Evolutionary conservation across 2,113 vertebrate genomes (phyloP), one percentile per base, ranked within the genome.

Genomic region (Cariama cristata): DNA sequence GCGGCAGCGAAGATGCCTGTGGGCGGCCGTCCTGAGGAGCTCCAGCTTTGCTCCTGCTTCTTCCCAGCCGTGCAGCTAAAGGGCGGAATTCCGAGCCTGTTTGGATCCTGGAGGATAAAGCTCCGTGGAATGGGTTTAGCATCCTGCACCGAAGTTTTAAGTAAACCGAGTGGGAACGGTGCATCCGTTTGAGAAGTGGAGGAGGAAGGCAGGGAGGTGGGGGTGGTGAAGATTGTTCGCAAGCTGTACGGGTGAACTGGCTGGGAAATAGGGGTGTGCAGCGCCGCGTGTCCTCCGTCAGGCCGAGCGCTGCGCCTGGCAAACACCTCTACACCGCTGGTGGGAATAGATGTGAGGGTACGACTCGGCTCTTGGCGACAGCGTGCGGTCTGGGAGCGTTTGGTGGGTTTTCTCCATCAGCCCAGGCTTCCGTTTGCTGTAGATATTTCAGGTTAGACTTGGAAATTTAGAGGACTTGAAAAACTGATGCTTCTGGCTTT

Each of bases 311-410:
- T 84, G 53, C 11, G 69, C 33, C 27, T 71, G 72, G 19, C 47
- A 59, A 66, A 53, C 45, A 2, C 42, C n/a, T 26, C 26, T 21
- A 1, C 27, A 7, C 52, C 4, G 0, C 59, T 50, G 53, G 22
- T 28, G 1, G 8, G 69, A 47, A 15, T 4, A 1, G 3, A 2
- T 6, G 33, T 5, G 59, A 3, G 2, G 1, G 58, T 1, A 2
- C 21, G 42, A 3, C 33, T 64, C 30, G 3, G 74, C 53, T 44
- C 24, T 16, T 4, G 4, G 62, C 0, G 2, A 27, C 49, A n/a
- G 44, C 2, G 0, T 9, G 56, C n/a, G 52, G 13, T 2, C 33
- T 21, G 14, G 18, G 14, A 40, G 55, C 5, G 0, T 21, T 30
- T 3, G 30, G 5, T 20, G 77, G 40, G 32, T 7, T 55, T 27